Base-by-base conservation (phyloP, 2,113 vertebrate species). In the Bos javanicus region DNA sequence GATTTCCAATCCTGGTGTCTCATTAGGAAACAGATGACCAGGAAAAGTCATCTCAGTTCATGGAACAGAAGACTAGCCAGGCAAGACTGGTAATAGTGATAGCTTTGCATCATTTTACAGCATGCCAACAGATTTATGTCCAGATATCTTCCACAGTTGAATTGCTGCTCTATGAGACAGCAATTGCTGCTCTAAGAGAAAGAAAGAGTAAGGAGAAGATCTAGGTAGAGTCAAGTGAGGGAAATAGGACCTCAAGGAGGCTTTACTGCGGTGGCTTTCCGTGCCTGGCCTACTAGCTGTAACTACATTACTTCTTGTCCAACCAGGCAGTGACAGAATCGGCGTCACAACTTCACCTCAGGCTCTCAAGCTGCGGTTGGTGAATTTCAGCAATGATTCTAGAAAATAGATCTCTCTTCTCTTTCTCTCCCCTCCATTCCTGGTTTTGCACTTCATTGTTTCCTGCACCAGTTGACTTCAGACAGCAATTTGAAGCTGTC, bases 1-100 rank as follows among this genome's bases (percentile, higher is more conserved):
- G 54, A 80, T 96, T 95, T 93, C 57, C 85, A 80, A 92, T 94
- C 85, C 92, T 30, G 52, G 48, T 4, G 19, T 92, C 86, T 94
- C 90, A 64, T 93, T 67, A 96, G 48, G 74, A 67, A 94, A 54
- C 7, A 39, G 81, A 85, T 94, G 81, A 76, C 54, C 80, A n/a
- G 1, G 36, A 94, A 95, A 96, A 91, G 95, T 59, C 43, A 56
- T 76, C 36, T 94, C n/a, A 9, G 60, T 74, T 86, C 56, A 56
- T 57, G 76, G 60, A 94, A 94, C 13, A 21, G 57, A 95, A 92
- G 57, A 54, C 17, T 6, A 91, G 67, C 83, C 33, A 74, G 90
- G 91, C 71, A 93, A 88, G 60, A 15, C 16, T 91, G 56, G 57
- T 46, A 52, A 87, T 1, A 46, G 39, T 4, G 87, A 94, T 71